A percentile compares a stretch with the other conserved stretches of the same genome.
These are phyloP conservation scores for Ameiurus melas DNA, from an alignment of 2,113 vertebrate genomes.

Conservation along the genomic window DNA sequence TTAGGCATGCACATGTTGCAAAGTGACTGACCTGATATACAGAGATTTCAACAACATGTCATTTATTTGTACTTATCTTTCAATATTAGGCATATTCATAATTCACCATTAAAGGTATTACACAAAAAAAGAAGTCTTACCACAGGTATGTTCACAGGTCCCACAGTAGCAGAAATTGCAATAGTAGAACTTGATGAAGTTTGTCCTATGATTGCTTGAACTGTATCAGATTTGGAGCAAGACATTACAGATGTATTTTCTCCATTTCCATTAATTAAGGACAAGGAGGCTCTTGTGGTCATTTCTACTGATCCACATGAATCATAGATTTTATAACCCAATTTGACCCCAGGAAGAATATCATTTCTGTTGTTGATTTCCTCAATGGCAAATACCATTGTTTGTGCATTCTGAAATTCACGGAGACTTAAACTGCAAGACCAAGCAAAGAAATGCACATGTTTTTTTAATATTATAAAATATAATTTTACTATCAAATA, in stretches of 20 bases:
- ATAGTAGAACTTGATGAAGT: constrained; percentile 59
- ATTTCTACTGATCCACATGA: constrained; percentile 57
- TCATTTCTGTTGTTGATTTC: constrained; percentile 59
- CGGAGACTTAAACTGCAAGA: constrained; percentile 55
- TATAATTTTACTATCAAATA: background rate
- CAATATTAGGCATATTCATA: background rate
- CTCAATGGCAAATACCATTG: constrained; percentile 64
- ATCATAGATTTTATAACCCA: constrained; percentile 63
- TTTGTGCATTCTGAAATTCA: constrained; percentile 60
- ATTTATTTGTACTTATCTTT: background rate
- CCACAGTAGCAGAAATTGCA: constrained; percentile 54
- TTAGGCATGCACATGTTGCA: constrained; percentile 63
- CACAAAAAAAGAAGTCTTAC: background rate
- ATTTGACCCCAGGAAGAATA: constrained; percentile 55
- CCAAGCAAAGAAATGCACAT: background rate
- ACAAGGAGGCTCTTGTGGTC: constrained; percentile 55
- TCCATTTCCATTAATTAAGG: constrained; percentile 52
- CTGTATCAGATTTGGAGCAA: constrained; percentile 49
- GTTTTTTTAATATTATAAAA: background rate
- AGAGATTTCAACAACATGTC: background rate
- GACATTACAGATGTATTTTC: background rate
- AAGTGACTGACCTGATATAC: constrained; percentile 61
- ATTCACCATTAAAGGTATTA: background rate
- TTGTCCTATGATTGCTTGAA: constrained; percentile 61
- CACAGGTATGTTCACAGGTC: constrained; percentile 50